Evolutionary conservation across 2,797 vertebrate species (phyloP).

Genomic region (Strix occidentalis): DNA sequence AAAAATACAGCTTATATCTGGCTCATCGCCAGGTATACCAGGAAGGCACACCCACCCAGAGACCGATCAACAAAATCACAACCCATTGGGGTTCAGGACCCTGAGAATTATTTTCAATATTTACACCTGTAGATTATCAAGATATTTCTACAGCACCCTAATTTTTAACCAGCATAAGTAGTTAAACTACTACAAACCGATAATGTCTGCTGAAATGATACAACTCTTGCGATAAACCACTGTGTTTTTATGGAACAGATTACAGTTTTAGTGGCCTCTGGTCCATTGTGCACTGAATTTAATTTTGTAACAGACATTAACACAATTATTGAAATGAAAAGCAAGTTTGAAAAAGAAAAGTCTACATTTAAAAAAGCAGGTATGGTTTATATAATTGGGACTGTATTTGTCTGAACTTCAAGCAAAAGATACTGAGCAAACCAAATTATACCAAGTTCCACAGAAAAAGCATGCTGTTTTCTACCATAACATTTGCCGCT

Average conservation of each 20-base stretch:
- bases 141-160: background rate
- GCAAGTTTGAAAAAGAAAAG: fast-evolving
- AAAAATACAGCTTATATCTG: background rate
- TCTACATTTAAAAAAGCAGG: background rate
- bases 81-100: background rate
- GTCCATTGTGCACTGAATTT: background rate
- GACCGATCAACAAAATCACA: background rate
- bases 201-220: background rate
- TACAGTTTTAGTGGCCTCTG: background rate
- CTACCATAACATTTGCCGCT: background rate
- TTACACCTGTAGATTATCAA: background rate
- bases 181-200: background rate
- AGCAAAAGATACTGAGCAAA: background rate
- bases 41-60: background rate
- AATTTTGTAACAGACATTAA: background rate
- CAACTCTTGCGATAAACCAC: background rate
- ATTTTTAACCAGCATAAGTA: background rate
- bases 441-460: background rate
- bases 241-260: background rate
- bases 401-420: background rate
- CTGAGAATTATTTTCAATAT: background rate
- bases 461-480: background rate
- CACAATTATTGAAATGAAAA: background rate
- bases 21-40: background rate
- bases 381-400: background rate